Base-by-base conservation (phyloP, 2,888 invertebrate species). In the Lypha dubia region DNA sequence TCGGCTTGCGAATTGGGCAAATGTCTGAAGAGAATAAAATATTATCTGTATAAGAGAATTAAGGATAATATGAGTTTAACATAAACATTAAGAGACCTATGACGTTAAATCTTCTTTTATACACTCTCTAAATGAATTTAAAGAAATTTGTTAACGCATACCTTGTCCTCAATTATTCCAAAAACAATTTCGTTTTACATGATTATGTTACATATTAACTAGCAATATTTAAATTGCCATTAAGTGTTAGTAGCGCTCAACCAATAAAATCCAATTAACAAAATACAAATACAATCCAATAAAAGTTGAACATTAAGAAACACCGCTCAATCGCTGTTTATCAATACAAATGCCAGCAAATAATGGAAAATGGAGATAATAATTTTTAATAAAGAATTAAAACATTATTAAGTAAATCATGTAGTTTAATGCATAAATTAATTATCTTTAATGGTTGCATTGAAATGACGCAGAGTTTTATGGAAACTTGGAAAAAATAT, bases 251-350 rank as follows among this genome's bases (percentile, higher is more conserved):
- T 51, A 51, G 49, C 20, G 49, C 17, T 8, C 11, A 35, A 49
- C 4, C n/a, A 49, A 9, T 20, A 20, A 17, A 49, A 20, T 9
- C 3, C 49, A 22, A 51, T 46, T 46, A 20, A 51, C 7, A 22
- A 20, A 51, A 22, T 22, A 22, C 49, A 51, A 17, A 17, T 46
- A 7, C 17, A 46, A 46, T 22, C 17, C 49, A 51, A 51, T 51
- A 51, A 8, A 49, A 49, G 22, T 51, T 51, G 20, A 51, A 51
- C 49, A 51, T 51, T 11, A 51, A 51, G 49, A 20, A 22, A 22
- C 49, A 51, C 11, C 22, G 22, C 11, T 22, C 9, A 0, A 11
- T 11, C 11, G 17, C 4, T 22, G 20, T 22, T 22, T 51, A 22
- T 1, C 46, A 49, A 49, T 49, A 4, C 17, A 49, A n/a, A 49